Evolutionary conservation across 2,888 invertebrate genomes (phyloP).

Genomic region (Resseliella maxima): DNA sequence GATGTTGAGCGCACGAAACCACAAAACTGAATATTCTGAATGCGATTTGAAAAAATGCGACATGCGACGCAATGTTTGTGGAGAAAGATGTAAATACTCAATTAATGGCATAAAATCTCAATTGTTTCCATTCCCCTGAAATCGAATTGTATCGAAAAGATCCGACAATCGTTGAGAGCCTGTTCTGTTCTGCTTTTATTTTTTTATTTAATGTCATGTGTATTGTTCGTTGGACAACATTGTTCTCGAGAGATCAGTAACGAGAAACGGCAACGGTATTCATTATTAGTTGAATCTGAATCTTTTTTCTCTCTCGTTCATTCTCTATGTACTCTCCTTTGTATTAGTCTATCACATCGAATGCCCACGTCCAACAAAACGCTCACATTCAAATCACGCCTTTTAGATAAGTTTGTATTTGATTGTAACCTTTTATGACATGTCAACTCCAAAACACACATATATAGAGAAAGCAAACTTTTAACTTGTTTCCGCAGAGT

Average conservation of each 20-base stretch:
- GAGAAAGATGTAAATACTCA: slow-evolving; percentile 18
- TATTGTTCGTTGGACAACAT: slow-evolving; percentile 37
- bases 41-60: slow-evolving; percentile 8
- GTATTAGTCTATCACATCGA: not conserved
- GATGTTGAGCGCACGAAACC: slow-evolving; percentile 7
- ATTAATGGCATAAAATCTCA: slow-evolving; percentile 19
- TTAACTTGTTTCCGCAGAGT: slow-evolving; percentile 31
- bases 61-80: not conserved
- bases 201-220: not conserved
- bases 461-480: not conserved
- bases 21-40: slow-evolving; percentile 9
- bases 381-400: not conserved
- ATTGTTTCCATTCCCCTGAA: slow-evolving; percentile 42
- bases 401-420: not conserved
- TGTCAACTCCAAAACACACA: not conserved
- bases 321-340: not conserved
- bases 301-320: not conserved
- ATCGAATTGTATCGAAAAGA: slow-evolving; percentile 46
- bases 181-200: too few relatives aligned
- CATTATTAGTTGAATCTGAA: not conserved
- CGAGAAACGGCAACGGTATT: not conserved
- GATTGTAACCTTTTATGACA: not conserved
- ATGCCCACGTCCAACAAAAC: not conserved
- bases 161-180: slow-evolving; percentile 7
- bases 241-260: slow-evolving; percentile 33